These are phyloP conservation scores for Achroia grisella DNA, from an alignment of 1,140 invertebrate genomes.

Conservation along the genomic window DNA sequence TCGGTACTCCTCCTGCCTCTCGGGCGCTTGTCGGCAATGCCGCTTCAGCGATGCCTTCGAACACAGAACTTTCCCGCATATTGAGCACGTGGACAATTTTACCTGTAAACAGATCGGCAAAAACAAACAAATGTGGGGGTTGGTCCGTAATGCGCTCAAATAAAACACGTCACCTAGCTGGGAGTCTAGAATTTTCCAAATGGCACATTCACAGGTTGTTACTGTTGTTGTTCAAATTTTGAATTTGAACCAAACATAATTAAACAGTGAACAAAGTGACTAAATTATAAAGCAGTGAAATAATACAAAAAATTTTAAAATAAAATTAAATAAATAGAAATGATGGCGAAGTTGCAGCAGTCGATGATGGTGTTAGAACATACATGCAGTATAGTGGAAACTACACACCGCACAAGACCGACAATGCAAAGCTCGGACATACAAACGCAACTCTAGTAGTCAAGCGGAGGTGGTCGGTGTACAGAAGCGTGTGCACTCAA, in stretches of 20 bases:
- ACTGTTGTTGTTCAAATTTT: slow-evolving; percentile 17
- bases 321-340: slow-evolving; percentile 55
- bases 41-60: slow-evolving; percentile 93
- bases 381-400: slow-evolving; percentile 25
- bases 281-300: slow-evolving; percentile 46
- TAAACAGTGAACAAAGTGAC: slow-evolving; percentile 45
- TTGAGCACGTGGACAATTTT: slow-evolving; percentile 94
- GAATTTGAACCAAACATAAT: slow-evolving; percentile 16
- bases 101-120: slow-evolving; percentile 74
- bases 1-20: slow-evolving; percentile 91
- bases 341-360: slow-evolving; percentile 69
- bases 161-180: slow-evolving; percentile 47
- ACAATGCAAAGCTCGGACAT: too few relatives aligned
- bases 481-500: too few relatives aligned
- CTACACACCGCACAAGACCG: slow-evolving; percentile 3
- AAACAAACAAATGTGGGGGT: slow-evolving; percentile 76
- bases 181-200: slow-evolving; percentile 27
- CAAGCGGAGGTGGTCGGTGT: too few relatives aligned
- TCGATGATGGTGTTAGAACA: slow-evolving; percentile 53
- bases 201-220: slow-evolving; percentile 25
- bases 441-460: too few relatives aligned
- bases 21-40: slow-evolving; percentile 94
- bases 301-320: slow-evolving; percentile 52
- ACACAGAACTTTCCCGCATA: slow-evolving; percentile 92
- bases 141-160: slow-evolving; percentile 76